Percentiles rank a stretch among this genome's conserved stretches.
Evolutionary conservation across 2,113 vertebrate genomes (phyloP).

Genomic region (Antidorcas marsupialis): DNA sequence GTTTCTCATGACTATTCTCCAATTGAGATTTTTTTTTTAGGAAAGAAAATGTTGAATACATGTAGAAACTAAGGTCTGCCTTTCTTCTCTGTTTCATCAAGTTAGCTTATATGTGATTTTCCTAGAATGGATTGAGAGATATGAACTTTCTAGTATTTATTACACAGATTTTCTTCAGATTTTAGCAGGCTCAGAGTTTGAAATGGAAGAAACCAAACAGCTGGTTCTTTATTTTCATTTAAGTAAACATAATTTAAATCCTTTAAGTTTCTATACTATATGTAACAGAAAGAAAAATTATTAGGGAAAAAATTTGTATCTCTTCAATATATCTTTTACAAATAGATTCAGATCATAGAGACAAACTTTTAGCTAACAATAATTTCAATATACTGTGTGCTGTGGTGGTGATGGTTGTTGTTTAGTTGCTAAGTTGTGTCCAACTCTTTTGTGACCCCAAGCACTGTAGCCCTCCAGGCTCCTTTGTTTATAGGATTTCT

Average conservation of each 20-base stretch:
- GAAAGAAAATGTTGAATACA: constrained; percentile 11
- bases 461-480: neutral
- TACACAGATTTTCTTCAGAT: neutral
- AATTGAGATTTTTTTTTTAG: constrained; percentile 25
- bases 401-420: neutral
- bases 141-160: neutral
- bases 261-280: neutral
- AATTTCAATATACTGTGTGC: neutral
- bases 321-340: neutral
- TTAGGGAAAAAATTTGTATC: neutral
- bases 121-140: neutral
- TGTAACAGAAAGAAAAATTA: neutral
- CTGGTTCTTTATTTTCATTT: neutral
- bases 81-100: neutral
- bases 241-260: neutral
- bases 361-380: neutral
- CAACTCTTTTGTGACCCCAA: neutral
- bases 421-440: neutral
- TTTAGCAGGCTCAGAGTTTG: neutral
- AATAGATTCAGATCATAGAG: neutral
- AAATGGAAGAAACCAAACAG: neutral
- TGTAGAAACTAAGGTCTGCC: neutral
- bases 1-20: constrained; percentile 35
- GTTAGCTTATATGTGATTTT: neutral
- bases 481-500: neutral